Percentiles rank a stretch among this genome's conserved stretches.
phyloP scores from a whole-genome alignment of 2,113 vertebrate species.

The Crocuta crocuta region DNA sequence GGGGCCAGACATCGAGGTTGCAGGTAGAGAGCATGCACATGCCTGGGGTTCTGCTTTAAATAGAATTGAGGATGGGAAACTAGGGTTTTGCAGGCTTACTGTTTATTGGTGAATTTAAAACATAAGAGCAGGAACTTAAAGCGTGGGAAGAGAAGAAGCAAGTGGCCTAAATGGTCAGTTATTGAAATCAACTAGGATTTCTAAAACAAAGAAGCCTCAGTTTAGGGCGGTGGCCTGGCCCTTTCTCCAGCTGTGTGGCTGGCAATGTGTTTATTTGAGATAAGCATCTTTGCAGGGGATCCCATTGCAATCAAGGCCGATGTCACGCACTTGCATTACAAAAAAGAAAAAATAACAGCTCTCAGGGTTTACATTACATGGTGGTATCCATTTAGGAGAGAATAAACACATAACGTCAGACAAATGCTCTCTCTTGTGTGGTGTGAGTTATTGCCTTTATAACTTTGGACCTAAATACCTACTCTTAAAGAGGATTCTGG shows the following conservation, averaged over 20 bases:
- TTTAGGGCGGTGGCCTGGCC: neutral
- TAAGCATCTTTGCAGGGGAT: neutral
- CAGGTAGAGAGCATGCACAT: neutral
- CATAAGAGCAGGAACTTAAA: neutral
- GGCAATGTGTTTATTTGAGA: neutral
- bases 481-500: constrained; percentile 4
- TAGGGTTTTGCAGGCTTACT: neutral
- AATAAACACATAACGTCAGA: neutral
- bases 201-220: neutral
- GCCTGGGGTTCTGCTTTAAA: neutral
- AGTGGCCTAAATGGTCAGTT: neutral
- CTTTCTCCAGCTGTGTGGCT: neutral
- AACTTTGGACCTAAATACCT: constrained; percentile 34
- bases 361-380: neutral
- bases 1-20: neutral
- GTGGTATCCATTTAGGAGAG: neutral
- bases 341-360: neutral
- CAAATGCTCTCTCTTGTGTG: neutral
- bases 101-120: neutral
- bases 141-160: neutral
- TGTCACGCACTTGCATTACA: neutral
- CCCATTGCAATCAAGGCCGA: neutral
- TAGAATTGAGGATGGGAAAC: neutral
- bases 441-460: neutral
- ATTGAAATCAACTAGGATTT: neutral